phyloP scores from a whole-genome alignment of 2,113 vertebrate genomes.

The Nerophis lumbriciformis region DNA sequence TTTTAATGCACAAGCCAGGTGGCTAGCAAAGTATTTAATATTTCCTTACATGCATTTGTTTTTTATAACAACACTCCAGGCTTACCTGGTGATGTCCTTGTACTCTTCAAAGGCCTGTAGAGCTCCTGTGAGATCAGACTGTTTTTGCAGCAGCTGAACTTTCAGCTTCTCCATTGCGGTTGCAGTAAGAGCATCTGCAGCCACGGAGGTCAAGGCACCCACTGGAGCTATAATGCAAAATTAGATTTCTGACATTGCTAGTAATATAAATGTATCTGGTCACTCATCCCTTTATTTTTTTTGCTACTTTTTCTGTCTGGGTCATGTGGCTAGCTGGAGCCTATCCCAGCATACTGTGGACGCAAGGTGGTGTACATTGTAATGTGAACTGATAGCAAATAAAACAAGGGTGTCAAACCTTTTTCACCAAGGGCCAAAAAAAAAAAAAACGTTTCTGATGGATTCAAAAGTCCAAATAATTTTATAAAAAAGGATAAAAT shows the following conservation, averaged over 20 bases:
- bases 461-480: too few relatives aligned
- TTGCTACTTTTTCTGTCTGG: too few relatives aligned
- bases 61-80: not conserved
- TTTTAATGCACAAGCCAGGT: too few relatives aligned
- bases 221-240: conserved; percentile 59
- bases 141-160: conserved; percentile 81
- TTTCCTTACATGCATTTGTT: not conserved
- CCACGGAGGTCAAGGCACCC: conserved; percentile 56
- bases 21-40: too few relatives aligned
- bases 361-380: too few relatives aligned
- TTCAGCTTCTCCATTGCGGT: conserved; percentile 78
- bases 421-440: not conserved
- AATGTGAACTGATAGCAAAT: too few relatives aligned
- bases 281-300: too few relatives aligned
- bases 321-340: too few relatives aligned
- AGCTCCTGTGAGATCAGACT: conserved; percentile 77
- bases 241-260: not conserved
- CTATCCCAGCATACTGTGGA: too few relatives aligned
- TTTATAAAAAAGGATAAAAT: too few relatives aligned
- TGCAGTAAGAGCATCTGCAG: conserved; percentile 61
- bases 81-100: conserved; percentile 88
- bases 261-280: too few relatives aligned
- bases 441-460: too few relatives aligned
- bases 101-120: conserved; percentile 90
- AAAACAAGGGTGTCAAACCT: not conserved